A percentile compares a stretch with the other conserved stretches of the same genome.
Evolutionary conservation across 2,113 vertebrate species (phyloP).

Genomic region (Candoia aspera): DNA sequence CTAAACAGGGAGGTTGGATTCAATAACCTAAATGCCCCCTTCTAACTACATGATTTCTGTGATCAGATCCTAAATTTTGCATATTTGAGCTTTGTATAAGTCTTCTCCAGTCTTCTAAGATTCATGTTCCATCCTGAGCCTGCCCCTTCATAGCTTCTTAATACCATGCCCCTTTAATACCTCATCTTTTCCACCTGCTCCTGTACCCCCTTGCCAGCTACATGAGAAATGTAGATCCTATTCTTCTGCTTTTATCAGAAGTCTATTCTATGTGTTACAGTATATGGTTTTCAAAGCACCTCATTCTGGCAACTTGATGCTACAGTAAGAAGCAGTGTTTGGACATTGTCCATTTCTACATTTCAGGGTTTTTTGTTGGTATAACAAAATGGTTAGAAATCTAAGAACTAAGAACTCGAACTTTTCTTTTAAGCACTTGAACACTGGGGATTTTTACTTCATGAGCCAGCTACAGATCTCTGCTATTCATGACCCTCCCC

Average conservation of each 20-base stretch:
- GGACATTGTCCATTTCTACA: background rate
- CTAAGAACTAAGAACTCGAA: background rate
- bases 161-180: background rate
- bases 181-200: background rate
- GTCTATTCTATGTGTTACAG: background rate
- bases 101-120: background rate
- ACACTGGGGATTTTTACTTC: background rate
- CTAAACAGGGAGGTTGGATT: too few relatives aligned
- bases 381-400: background rate
- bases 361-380: background rate
- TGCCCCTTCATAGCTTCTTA: background rate
- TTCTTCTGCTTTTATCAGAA: background rate
- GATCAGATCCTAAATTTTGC: background rate
- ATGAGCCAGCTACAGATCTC: background rate
- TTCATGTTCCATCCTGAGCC: background rate
- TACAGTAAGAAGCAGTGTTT: background rate
- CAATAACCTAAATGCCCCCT: too few relatives aligned
- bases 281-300: background rate
- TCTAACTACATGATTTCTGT: background rate
- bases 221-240: background rate
- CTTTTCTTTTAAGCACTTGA: background rate
- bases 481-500: background rate
- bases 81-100: background rate
- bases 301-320: background rate
- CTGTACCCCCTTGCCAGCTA: background rate